These are phyloP conservation scores for Macquaria australasica DNA, from an alignment of 2,113 vertebrate species.

Conservation along the genomic window DNA sequence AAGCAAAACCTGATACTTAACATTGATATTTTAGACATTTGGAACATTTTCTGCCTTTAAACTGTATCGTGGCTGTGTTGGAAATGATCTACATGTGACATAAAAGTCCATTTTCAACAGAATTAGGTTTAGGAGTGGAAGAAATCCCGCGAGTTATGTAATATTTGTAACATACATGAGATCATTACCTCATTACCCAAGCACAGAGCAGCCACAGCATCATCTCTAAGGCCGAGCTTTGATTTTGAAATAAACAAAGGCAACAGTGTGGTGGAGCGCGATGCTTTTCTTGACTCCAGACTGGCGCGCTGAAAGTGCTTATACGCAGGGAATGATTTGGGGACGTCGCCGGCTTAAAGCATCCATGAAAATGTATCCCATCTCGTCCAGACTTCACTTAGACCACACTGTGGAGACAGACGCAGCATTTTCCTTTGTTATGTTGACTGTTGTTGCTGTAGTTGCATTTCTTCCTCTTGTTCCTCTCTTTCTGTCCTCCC, in stretches of 20 bases:
- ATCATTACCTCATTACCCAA: conserved; percentile 43
- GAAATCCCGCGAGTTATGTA: conserved; percentile 35
- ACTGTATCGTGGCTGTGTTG: background rate
- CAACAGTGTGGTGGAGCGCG: conserved; percentile 53
- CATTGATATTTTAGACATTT: background rate
- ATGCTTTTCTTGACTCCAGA: conserved; percentile 50
- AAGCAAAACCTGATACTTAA: background rate
- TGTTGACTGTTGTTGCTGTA: conserved; percentile 60
- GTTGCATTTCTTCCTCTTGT: conserved; percentile 57
- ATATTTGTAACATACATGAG: conserved; percentile 36
- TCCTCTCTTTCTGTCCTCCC: conserved; percentile 26
- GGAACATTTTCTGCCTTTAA: background rate
- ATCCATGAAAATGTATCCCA: conserved; percentile 54
- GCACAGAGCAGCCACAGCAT: conserved; percentile 19
- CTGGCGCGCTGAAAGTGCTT: conserved; percentile 56
- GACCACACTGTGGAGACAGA: conserved; percentile 61
- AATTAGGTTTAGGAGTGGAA: conserved; percentile 3
- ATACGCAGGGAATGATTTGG: conserved; percentile 56
- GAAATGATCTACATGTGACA: background rate
- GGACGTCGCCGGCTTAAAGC: conserved; percentile 56
- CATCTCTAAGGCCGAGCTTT: conserved; percentile 40
- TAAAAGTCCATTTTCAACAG: conserved; percentile 1
- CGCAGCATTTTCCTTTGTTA: conserved; percentile 67
- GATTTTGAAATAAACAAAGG: conserved; percentile 69
- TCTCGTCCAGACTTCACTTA: conserved; percentile 49